phyloP scores from a whole-genome alignment of 2,797 vertebrate genomes.

The Chromis chromis region DNA sequence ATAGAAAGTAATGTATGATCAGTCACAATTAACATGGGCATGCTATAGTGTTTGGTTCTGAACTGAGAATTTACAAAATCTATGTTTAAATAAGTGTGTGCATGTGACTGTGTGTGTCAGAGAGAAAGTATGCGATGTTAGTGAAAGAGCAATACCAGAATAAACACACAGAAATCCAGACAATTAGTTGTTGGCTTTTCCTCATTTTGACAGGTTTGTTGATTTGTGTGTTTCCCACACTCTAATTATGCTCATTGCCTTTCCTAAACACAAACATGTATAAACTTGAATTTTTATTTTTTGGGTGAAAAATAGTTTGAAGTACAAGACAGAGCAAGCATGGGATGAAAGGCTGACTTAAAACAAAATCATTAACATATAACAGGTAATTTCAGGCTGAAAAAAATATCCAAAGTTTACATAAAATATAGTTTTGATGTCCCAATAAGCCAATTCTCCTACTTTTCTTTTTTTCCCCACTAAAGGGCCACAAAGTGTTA shows the following conservation, averaged over 20 bases:
- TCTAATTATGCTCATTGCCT: neutral
- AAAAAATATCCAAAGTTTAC: neutral
- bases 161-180: conserved; percentile 9
- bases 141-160: neutral
- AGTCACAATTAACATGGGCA: neutral
- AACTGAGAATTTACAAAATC: neutral
- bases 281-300: neutral
- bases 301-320: neutral
- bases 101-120: neutral
- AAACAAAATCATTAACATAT: neutral
- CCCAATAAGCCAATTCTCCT: neutral
- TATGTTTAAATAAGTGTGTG: neutral
- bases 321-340: neutral
- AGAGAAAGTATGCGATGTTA: neutral
- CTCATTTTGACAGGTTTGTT: neutral
- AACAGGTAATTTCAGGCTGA: neutral
- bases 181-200: neutral
- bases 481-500: conserved; percentile 24
- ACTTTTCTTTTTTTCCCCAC: conserved; percentile 1
- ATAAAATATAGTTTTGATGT: neutral
- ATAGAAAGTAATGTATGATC: neutral
- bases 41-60: neutral
- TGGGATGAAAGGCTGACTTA: neutral
- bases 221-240: neutral
- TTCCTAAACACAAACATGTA: conserved; percentile 3